Evolutionary conservation across 2,113 vertebrate species (phyloP).

Genomic region (Eulemur rufifrons): DNA sequence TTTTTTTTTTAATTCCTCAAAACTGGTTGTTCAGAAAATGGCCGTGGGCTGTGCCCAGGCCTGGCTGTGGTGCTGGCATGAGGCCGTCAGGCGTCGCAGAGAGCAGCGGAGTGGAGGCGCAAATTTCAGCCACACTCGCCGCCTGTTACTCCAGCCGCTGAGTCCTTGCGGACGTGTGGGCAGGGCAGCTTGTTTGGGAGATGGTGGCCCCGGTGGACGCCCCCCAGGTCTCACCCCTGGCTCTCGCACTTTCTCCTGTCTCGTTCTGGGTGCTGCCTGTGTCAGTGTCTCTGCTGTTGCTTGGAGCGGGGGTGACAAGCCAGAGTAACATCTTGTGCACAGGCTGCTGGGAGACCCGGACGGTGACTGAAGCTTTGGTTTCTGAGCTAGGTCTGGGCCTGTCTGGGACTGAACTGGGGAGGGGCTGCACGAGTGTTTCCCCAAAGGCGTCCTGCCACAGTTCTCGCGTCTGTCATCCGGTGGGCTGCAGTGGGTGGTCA

Average conservation of each 20-base stretch:
- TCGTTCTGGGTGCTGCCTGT: background rate
- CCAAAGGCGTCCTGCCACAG: background rate
- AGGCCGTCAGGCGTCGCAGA: background rate
- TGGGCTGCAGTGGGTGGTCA: background rate
- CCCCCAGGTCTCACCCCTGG: no score
- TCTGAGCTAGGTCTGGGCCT: background rate
- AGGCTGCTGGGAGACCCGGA: background rate
- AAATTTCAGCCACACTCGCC: background rate
- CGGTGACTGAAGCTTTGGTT: background rate
- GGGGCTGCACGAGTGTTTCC: background rate
- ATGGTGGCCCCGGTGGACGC: background rate
- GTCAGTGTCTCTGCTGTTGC: no score
- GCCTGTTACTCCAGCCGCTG: background rate
- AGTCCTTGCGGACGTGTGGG: background rate
- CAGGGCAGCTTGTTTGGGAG: background rate
- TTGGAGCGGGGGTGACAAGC: background rate
- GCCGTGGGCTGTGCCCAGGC: background rate
- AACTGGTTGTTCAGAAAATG: background rate
- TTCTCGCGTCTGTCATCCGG: no score
- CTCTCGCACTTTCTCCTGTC: background rate
- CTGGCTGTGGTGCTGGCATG: background rate
- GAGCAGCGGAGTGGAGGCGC: background rate
- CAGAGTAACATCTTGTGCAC: background rate
- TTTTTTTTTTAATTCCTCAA: background rate
- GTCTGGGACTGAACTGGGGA: no score